Base-by-base conservation (phyloP, 2,888 invertebrate species). In the Eucera pruinosa region DNA sequence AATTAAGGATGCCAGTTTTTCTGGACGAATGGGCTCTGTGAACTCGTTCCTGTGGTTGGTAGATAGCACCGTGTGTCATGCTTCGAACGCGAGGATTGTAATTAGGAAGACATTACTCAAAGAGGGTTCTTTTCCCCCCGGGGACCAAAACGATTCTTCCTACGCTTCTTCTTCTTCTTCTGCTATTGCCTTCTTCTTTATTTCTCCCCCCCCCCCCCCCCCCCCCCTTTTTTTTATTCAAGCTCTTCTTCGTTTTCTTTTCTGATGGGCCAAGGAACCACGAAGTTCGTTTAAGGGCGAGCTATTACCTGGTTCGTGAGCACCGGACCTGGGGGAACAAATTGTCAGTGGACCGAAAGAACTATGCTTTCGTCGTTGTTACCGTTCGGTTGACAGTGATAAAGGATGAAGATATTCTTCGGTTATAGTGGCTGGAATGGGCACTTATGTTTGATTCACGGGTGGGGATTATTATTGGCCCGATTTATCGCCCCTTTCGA, bases 81-180 rank as follows among this genome's bases (percentile, higher is more conserved):
- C 67, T 69, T 78, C 77, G 75, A 79, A 66, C 85, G 60, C 73
- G 77, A 81, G 79, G 82, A 86, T 87, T 85, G 85, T 89, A 89
- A 89, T 90, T 89, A 90, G 87, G 86, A 86, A 86, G 87, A 84
- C 87, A 89, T 89, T 89, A 89, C 88, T 88, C 84, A 83, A 81
- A 81, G 73, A 82, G 76, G 62, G 76, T 72, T 61, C 70, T 61
- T 74, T 61, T 70, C 66, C 66, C 73, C 71, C 64, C 60, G 55
- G 70, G 55, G 68, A 66, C 64, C 57, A 41, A 65, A 60, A 66
- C 47, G 55, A 64, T 76, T 70, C 74, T 69, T 61, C 64, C 50
- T 43, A 36, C 47, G 62, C 65, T n/a, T 73, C 73, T 33, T 69
- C 62, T 27, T 50, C 67, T 27, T 20, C 55, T n/a, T 27, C 15